Evolutionary conservation across 2,888 invertebrate genomes (phyloP), one percentile per base, ranked within the genome.

Genomic region (Colostygia pectinataria): DNA sequence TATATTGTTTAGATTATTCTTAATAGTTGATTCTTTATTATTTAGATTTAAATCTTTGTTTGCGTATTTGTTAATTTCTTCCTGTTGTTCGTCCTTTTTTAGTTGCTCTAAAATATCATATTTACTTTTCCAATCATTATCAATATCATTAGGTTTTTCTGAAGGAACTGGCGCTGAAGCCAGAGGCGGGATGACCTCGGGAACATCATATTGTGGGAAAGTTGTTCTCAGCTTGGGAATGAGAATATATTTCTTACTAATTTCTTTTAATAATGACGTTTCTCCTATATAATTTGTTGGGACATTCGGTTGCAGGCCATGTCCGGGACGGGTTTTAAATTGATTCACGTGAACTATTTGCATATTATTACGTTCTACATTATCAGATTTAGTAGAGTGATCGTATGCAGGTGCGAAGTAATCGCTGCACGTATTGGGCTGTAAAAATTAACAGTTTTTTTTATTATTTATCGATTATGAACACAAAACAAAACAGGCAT

Each of bases 61-160:
- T 36, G 24, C 33, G 24, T 51, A 46, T 25, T 54, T 47, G 20
- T 24, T 29, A 0, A 40, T 18, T 14, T 47, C 37, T 15, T 31
- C 36, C 3, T 48, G 45, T 8, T 73, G 76, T 53, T 83, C 83
- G 39, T 66, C 69, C 48, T 72, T 70, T 53, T 84, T 87, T 32
- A 90, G 58, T 61, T 79, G 61, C 27, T 83, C 72, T 57, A 90
- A 70, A 59, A 90, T 89, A 39, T 82, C 77, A 49, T 90, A 90
- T 74, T 90, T 90, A 53, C 74, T 84, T 66, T 77, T 85, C 90
- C 90, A 90, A 58, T 88, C 84, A 15, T 46, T 75, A 27, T 75
- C 70, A 41, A 65, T 61, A 9, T 53, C 38, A 51, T 46, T 59
- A 4, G 63, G 9, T 14, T 48, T 53, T 1, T 31, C 39, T 25